Conservation (phyloP, 2,113 vertebrate genomes). For the Poeciliopsis prolifica region DNA sequence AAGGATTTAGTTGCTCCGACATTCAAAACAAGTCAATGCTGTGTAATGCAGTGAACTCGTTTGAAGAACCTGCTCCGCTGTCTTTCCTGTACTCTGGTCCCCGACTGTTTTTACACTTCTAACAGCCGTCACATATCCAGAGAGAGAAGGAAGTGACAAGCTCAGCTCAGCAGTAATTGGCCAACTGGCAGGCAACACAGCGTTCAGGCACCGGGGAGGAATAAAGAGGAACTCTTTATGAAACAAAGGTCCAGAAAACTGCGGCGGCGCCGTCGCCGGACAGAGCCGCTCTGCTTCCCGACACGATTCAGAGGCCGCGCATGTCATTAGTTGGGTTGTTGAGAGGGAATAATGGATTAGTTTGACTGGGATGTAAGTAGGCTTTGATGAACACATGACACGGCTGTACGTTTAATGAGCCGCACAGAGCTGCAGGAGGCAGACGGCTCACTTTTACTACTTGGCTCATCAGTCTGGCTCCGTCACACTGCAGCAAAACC, state of each 20-base stretch:
- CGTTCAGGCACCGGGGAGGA: conserved; percentile 35
- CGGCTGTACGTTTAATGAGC: conserved; percentile 22
- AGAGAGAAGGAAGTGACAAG: conserved; percentile 54
- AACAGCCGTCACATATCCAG: conserved; percentile 44
- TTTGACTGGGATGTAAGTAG: conserved; percentile 13
- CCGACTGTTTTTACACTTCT: conserved; percentile 46
- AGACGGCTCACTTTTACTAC: neutral
- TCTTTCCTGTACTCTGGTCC: neutral
- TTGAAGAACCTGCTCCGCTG: conserved; percentile 9
- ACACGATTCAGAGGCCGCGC: conserved; percentile 23
- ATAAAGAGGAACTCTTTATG: conserved; percentile 35
- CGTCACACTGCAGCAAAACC: neutral
- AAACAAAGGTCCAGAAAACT: conserved; percentile 30
- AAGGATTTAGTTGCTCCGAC: too few species aligned
- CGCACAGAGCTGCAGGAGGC: neutral
- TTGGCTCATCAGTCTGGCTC: neutral
- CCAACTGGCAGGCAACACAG: conserved; percentile 32
- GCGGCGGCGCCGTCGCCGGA: conserved; percentile 7
- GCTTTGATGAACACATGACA: conserved; percentile 39
- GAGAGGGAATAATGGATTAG: conserved; percentile 46
- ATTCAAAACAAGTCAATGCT: too few species aligned
- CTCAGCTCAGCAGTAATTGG: conserved; percentile 59
- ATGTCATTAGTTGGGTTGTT: conserved; percentile 17
- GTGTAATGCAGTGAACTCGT: neutral
- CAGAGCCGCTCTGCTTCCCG: conserved; percentile 5